phyloP scores from a whole-genome alignment of 2,888 invertebrate species.

The Melieria picta region DNA sequence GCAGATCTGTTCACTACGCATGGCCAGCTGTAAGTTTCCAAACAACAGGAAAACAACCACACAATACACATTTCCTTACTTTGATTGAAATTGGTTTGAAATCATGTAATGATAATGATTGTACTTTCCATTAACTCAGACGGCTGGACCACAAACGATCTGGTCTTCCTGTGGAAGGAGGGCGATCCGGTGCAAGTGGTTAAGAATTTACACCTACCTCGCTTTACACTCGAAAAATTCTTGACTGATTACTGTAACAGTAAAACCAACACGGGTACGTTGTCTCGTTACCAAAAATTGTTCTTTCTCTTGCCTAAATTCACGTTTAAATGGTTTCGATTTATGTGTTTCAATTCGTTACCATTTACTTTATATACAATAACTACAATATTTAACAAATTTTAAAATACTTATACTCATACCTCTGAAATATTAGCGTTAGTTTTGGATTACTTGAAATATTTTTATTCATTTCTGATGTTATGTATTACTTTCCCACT shows the following conservation, averaged over 20 bases:
- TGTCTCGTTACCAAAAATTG: not conserved
- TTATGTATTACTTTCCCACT: not conserved
- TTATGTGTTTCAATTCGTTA: not conserved
- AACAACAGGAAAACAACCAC: too few relatives aligned
- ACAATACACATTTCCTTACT: not conserved
- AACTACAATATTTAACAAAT: not conserved
- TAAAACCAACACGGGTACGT: conserved; percentile 93
- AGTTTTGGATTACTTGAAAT: not conserved
- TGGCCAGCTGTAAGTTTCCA: conserved; percentile 93
- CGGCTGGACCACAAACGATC: conserved; percentile 96
- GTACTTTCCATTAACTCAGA: conserved; percentile 70
- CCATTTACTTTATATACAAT: not conserved
- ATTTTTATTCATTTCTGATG: conserved; percentile 1
- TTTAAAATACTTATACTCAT: not conserved
- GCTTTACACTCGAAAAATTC: conserved; percentile 94
- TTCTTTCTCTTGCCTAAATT: not conserved
- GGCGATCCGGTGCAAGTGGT: conserved; percentile 96
- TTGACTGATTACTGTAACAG: conserved; percentile 96
- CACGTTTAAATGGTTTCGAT: not conserved
- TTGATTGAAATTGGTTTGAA: not conserved
- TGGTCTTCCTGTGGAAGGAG: conserved; percentile 96
- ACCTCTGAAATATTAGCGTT: not conserved
- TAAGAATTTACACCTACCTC: conserved; percentile 91
- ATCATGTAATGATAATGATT: not conserved
- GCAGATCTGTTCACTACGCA: conserved; percentile 92